Evolutionary conservation across 2,888 invertebrate species (phyloP), one percentile per base, ranked within the genome.

Genomic region (Drosophila nigritarsus): DNA sequence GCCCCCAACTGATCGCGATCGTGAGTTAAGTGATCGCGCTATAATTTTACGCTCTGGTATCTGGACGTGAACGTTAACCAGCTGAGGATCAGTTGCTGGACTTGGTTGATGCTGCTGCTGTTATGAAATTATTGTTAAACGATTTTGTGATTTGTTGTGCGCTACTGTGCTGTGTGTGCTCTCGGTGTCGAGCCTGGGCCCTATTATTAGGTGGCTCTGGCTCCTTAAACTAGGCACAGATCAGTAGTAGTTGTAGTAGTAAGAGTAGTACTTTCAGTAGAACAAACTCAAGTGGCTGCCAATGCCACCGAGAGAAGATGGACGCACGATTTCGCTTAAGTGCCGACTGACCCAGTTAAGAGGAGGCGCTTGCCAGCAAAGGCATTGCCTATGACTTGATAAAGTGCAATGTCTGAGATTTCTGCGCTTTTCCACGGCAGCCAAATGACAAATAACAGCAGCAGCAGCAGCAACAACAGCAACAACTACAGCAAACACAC

Each of bases 21-120:
- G 92, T 93, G 93, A 93, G 92, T 90, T 90, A 92, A 92, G 92
- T 93, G 92, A 92, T 93, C 93, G 93, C 93, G 92, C 92, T 92
- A 91, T 93, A 92, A 92, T 92, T 92, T 92, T 91, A 84, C 83
- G 82, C 86, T 80, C 29, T 65, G 74, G 73, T 55, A 77, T 74
- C 74, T 79, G 38, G 54, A 38, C 27, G 74, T 68, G 78, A 75
- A 75, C 75, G 62, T 55, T 65, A 60, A 38, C 50, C 65, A 71
- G 34, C 20, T 11, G 50, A 36, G 40, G 38, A 38, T 51, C 45
- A n/a, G 54, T 54, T 24, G 54, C 54, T 38, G 55, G 55, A 55
- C 38, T 55, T 29, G 36, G 13, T 27, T 38, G 64, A 36, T 42
- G 62, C 24, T 36, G 71, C 55, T 76, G 82, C 78, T 87, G 85